phyloP scores from a whole-genome alignment of 92 coral and sea anemone species.

The Parazoanthus darwini region DNA sequence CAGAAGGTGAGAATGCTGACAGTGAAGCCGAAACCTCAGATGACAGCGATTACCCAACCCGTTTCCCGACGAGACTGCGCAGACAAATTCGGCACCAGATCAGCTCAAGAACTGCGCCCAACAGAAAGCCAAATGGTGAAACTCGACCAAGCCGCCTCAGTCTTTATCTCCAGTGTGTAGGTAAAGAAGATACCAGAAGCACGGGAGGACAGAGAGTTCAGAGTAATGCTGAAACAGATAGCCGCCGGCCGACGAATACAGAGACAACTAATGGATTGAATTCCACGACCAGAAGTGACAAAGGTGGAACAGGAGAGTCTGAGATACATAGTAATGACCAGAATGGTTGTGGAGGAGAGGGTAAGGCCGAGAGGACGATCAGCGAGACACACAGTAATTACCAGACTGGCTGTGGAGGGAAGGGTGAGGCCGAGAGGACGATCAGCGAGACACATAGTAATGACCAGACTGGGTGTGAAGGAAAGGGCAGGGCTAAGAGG shows the following conservation, averaged over 20 bases:
- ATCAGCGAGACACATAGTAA: background rate
- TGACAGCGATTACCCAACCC: background rate
- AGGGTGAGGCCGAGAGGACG: too few relatives aligned
- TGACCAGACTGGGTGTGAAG: background rate
- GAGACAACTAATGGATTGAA: background rate
- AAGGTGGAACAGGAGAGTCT: background rate
- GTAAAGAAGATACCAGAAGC: background rate
- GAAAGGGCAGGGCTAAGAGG: background rate
- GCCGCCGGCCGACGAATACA: background rate
- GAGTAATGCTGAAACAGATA: background rate
- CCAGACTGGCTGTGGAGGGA: too few relatives aligned
- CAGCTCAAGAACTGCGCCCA: background rate
- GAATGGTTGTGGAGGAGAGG: too few relatives aligned
- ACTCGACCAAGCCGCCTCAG: slow-evolving; percentile 8
- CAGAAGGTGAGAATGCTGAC: slow-evolving; percentile 17
- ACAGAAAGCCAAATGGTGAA: background rate
- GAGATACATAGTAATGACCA: too few relatives aligned
- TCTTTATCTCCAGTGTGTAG: background rate
- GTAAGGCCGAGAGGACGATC: too few relatives aligned
- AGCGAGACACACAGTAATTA: too few relatives aligned
- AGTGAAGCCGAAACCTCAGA: slow-evolving; percentile 27
- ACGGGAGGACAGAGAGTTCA: background rate
- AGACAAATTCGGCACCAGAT: slow-evolving; percentile 8
- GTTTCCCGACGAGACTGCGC: slow-evolving; percentile 5
- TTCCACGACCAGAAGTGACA: background rate